A percentile compares a stretch with the other conserved stretches of the same genome.
Conservation (phyloP, 1,140 invertebrate species). For the Leptestheria dahalacensis region DNA sequence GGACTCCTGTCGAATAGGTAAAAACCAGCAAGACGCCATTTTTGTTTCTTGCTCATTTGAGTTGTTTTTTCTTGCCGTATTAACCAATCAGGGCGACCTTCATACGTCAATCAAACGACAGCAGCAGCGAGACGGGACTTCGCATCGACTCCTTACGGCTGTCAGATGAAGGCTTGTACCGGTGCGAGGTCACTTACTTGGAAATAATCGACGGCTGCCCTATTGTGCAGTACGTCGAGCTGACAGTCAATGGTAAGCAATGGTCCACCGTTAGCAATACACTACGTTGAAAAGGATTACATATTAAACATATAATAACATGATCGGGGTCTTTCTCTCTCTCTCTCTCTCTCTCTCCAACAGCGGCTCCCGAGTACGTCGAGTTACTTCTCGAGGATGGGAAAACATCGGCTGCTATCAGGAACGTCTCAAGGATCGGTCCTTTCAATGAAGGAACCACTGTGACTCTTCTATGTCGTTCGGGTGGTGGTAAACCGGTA, state of each 20-base stretch:
- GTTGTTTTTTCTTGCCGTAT: conserved; percentile 18
- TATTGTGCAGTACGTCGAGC: conserved; percentile 58
- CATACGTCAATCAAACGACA: conserved; percentile 40
- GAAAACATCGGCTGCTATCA: conserved; percentile 31
- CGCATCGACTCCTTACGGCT: conserved; percentile 47
- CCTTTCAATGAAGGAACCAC: conserved; percentile 50
- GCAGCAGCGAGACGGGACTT: conserved; percentile 35
- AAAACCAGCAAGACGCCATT: neutral
- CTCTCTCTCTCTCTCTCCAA: neutral
- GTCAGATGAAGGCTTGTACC: conserved; percentile 63
- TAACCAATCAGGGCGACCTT: conserved; percentile 42
- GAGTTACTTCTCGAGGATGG: conserved; percentile 38
- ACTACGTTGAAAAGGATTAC: neutral
- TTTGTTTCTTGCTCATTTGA: neutral
- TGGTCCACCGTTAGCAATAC: too few species aligned
- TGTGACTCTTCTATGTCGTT: conserved; percentile 50
- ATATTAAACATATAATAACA: neutral
- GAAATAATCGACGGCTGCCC: conserved; percentile 58
- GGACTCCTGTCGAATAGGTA: conserved; percentile 59
- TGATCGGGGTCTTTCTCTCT: neutral
- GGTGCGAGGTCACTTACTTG: conserved; percentile 70
- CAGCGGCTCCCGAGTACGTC: conserved; percentile 51
- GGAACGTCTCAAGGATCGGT: conserved; percentile 42
- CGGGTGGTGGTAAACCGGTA: conserved; percentile 55
- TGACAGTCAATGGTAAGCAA: conserved; percentile 60